Conservation (phyloP, 2,113 vertebrate species). For the Anhinga rufa region DNA sequence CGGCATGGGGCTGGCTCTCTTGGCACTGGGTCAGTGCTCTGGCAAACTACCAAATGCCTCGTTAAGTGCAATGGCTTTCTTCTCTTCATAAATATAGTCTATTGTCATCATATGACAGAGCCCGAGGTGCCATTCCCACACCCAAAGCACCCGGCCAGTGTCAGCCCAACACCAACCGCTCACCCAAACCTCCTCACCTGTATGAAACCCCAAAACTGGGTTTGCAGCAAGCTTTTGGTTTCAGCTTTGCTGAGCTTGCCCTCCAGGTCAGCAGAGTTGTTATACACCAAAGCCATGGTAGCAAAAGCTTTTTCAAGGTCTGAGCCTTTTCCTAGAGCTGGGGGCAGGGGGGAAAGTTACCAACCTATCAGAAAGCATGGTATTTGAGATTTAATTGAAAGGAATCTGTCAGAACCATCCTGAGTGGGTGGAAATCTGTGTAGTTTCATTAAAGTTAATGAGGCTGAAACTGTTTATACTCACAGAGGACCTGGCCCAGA, state of each 20-base stretch:
- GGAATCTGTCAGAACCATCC: neutral
- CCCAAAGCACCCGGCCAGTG: neutral
- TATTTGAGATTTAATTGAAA: neutral
- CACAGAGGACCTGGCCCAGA: conserved; percentile 16
- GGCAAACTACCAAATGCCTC: neutral
- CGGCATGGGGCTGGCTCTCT: neutral
- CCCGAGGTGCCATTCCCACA: neutral
- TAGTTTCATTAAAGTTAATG: conserved; percentile 37
- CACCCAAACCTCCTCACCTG: conserved; percentile 61
- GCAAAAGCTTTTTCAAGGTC: conserved; percentile 78
- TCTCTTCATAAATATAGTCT: neutral
- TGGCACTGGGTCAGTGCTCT: neutral
- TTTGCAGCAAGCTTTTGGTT: conserved; percentile 68
- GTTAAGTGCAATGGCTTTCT: neutral
- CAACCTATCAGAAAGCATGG: neutral
- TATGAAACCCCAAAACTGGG: conserved; percentile 69
- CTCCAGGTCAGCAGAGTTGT: conserved; percentile 57
- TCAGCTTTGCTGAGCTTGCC: conserved; percentile 73
- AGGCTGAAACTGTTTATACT: neutral
- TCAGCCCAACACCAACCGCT: neutral
- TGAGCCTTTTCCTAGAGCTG: conserved; percentile 72
- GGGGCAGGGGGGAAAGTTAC: neutral
- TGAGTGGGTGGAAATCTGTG: neutral
- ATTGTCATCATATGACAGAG: neutral
- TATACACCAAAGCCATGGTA: conserved; percentile 65